phyloP scores from a whole-genome alignment of 1,140 invertebrate genomes.

The Drosophila sproati region DNA sequence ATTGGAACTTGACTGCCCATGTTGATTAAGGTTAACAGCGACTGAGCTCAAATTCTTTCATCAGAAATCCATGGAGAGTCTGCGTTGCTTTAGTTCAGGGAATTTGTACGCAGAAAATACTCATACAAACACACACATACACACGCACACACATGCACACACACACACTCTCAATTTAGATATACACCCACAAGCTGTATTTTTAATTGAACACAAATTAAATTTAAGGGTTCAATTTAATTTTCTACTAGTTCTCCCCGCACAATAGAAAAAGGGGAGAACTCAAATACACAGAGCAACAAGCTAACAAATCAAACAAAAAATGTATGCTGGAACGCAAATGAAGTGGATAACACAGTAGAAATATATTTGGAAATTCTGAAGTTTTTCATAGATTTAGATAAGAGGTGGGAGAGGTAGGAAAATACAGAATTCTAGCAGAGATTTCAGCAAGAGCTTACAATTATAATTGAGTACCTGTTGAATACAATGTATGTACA shows the following conservation, averaged over 20 bases:
- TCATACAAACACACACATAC: background rate
- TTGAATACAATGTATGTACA: too few species aligned
- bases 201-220: conserved; percentile 37
- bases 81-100: conserved; percentile 1
- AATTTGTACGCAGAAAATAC: conserved; percentile 5
- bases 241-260: background rate
- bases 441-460: too few species aligned
- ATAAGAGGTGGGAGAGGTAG: too few species aligned
- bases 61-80: conserved; percentile 18
- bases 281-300: background rate
- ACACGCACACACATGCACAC: background rate
- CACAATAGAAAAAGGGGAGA: background rate
- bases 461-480: too few species aligned
- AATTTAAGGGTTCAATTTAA: conserved; percentile 2
- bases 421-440: too few species aligned
- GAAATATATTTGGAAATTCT: too few species aligned
- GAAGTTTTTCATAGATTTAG: too few species aligned
- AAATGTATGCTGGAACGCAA: too few species aligned
- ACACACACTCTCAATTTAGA: background rate
- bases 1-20: conserved; percentile 19
- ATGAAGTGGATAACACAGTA: too few species aligned
- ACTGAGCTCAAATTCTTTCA: conserved; percentile 35
- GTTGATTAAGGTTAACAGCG: conserved; percentile 42
- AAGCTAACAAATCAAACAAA: background rate
- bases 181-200: conserved; percentile 14